Conservation (phyloP, 2,888 invertebrate species). For the Catocala fraxini region DNA sequence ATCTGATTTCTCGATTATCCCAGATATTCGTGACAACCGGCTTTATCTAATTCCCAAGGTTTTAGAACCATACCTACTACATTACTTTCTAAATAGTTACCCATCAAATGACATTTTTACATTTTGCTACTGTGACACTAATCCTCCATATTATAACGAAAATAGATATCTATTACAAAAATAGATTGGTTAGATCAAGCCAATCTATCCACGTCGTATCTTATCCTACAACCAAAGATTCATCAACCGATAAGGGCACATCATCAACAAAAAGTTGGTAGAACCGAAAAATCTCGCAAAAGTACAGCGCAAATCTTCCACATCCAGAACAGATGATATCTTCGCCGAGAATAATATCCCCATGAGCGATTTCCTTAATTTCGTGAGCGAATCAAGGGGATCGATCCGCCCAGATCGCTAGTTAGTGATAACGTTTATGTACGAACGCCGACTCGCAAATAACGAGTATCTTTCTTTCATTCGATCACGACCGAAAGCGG, state of each 20-base stretch:
- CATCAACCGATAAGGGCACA: slow-evolving; percentile 44
- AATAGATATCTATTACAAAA: background rate
- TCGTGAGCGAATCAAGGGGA: slow-evolving; percentile 84
- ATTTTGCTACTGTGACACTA: slow-evolving; percentile 6
- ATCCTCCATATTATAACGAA: slow-evolving; percentile 11
- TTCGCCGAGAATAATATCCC: slow-evolving; percentile 81
- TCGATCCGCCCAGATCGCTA: slow-evolving; percentile 85
- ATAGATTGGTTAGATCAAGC: slow-evolving; percentile 4
- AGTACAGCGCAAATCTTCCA: slow-evolving; percentile 71
- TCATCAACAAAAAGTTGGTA: slow-evolving; percentile 46
- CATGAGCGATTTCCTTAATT: slow-evolving; percentile 88
- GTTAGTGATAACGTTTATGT: slow-evolving; percentile 84
- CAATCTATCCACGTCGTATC: slow-evolving; percentile 13
- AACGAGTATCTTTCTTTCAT: slow-evolving; percentile 76
- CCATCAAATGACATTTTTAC: no score
- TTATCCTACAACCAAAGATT: slow-evolving; percentile 36
- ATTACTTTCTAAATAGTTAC: no score
- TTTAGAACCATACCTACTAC: no score
- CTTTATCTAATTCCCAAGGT: no score
- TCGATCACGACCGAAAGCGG: slow-evolving; percentile 78
- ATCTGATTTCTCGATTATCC: no score
- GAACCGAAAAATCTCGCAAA: slow-evolving; percentile 61
- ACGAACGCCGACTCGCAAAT: slow-evolving; percentile 76
- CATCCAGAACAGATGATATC: slow-evolving; percentile 71
- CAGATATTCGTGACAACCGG: no score